Conservation (phyloP, 2,888 invertebrate species). For the Eumacrocentrus americanus region DNA sequence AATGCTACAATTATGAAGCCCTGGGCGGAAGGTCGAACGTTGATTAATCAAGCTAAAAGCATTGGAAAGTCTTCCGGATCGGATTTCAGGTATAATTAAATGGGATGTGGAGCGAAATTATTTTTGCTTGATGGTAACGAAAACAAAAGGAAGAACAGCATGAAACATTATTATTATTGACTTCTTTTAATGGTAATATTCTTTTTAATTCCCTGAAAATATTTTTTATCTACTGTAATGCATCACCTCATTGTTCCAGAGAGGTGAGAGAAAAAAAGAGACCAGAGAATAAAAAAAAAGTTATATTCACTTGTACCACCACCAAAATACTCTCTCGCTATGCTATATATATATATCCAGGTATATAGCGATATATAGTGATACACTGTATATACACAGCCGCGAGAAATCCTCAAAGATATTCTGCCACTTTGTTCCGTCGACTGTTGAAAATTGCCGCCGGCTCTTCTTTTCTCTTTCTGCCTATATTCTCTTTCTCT, state of each 20-base stretch:
- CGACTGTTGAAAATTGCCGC: constrained; percentile 27
- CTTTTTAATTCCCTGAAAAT: too few relatives aligned
- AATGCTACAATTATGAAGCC: background rate
- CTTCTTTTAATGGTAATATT: too few relatives aligned
- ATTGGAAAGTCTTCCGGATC: background rate
- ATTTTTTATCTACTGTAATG: too few relatives aligned
- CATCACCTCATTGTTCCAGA: too few relatives aligned
- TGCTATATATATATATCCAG: too few relatives aligned
- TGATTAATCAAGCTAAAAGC: constrained; percentile 7
- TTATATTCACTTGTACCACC: too few relatives aligned
- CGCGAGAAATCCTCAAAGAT: constrained; percentile 27
- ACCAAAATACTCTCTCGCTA: background rate
- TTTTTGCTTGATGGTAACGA: background rate
- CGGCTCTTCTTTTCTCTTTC: constrained; percentile 3
- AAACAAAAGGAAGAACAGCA: background rate
- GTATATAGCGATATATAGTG: background rate
- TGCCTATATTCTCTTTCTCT: background rate
- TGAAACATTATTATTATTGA: too few relatives aligned
- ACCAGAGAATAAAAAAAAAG: too few relatives aligned
- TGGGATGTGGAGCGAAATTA: too few relatives aligned
- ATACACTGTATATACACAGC: background rate
- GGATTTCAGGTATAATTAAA: background rate
- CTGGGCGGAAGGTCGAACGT: background rate
- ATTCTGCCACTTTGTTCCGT: constrained; percentile 27
- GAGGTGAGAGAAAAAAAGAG: too few relatives aligned